Percentiles rank a stretch among this genome's conserved stretches.
Conservation (phyloP, 53 echinoderm and acorn worm species). For the Temnopleurus reevesii region DNA sequence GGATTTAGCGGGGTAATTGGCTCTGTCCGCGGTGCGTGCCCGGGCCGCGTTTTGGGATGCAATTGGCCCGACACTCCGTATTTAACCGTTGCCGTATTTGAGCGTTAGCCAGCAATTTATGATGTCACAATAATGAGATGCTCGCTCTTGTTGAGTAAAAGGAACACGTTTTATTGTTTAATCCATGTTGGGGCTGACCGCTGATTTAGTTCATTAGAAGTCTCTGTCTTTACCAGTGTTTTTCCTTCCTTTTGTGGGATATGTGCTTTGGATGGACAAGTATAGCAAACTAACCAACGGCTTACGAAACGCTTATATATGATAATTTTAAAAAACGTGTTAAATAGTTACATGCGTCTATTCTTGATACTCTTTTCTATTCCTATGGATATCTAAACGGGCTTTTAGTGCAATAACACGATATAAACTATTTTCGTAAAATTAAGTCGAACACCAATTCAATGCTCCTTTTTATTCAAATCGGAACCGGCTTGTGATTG, state of each 20-base stretch:
- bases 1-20: conserved; percentile 27
- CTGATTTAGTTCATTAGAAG: neutral
- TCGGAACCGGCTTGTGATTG: too few species aligned
- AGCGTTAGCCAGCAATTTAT: neutral
- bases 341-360: too few species aligned
- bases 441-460: too few species aligned
- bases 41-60: neutral
- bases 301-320: too few species aligned
- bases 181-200: neutral
- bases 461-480: too few species aligned
- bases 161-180: neutral
- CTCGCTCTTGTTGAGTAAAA: neutral
- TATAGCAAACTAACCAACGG: too few species aligned
- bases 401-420: too few species aligned
- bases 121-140: neutral
- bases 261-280: too few species aligned
- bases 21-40: neutral
- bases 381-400: too few species aligned
- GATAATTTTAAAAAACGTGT: too few species aligned
- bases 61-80: neutral
- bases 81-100: neutral
- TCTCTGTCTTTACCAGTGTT: neutral
- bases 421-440: too few species aligned
- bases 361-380: too few species aligned
- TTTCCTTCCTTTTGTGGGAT: neutral